Evolutionary conservation across 2,888 invertebrate genomes (phyloP), one percentile per base, ranked within the genome.

Genomic region (Bedellia somnulentella): DNA sequence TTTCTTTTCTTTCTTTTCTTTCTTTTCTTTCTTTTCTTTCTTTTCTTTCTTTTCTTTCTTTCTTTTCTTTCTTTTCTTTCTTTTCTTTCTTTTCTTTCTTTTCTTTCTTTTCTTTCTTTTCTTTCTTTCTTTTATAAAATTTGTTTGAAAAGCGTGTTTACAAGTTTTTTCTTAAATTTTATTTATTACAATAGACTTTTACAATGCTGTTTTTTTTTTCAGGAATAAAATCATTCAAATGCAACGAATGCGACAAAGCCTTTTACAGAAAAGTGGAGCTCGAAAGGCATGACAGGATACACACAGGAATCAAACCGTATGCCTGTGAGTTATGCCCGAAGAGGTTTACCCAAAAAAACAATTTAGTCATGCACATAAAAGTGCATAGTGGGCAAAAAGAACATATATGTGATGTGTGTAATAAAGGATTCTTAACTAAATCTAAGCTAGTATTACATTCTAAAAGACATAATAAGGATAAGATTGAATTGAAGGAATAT

Each of bases 211-310:
- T 5, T 18, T 18, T 6, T n/a, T n/a, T n/a, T n/a, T n/a, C n/a
- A n/a, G 18, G 70, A 5, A 52, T 58, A 13, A 68, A 62, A 32
- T 63, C 64, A 33, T 67, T 61, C 40, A 51, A 54, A 9, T 73
- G 73, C 31, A 33, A 37, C 0, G 57, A 57, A 9, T 73, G 73
- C 22, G 60, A 54, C 0, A 45, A 62, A 0, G 52, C 61, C 0
- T 73, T 71, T 41, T 68, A 70, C 38, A 44, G 73, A 2, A 68
- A 70, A 14, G 61, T 64, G 0, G 71, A 71, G 9, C 28, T 73
- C 2, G 67, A 70, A 5, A 41, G 71, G 0, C 73, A 73, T 17
- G 59, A 56, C 26, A 58, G 59, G n/a, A 62, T 63, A 0, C 73
- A 73, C 32, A 49, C 53, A 0, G 71, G 71, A 0, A 55, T 60